A percentile compares a stretch with the other conserved stretches of the same genome.
Evolutionary conservation across 1,140 invertebrate species (phyloP).

Genomic region (Steinernema feltiae): DNA sequence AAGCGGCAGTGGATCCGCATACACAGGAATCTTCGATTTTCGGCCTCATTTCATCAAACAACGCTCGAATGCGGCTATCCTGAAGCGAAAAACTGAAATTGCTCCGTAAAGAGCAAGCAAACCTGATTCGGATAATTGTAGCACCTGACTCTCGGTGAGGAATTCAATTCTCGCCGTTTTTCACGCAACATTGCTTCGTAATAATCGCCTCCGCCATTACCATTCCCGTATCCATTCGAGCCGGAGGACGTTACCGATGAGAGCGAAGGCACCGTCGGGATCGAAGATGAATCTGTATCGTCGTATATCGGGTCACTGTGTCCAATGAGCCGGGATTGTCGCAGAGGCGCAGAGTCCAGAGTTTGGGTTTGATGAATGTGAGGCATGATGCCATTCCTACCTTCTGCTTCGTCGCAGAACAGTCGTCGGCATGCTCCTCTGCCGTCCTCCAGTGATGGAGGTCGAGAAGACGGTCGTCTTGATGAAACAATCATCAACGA

Average conservation of each 20-base stretch:
- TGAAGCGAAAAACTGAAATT: not conserved
- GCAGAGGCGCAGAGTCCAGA: not conserved
- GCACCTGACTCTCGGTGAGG: not conserved
- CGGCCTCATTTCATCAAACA: slow-evolving; percentile 8
- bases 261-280: slow-evolving; percentile 1
- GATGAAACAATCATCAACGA: slow-evolving; percentile 2
- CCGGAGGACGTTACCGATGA: not conserved
- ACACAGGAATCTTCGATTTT: not conserved
- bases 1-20: not conserved
- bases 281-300: slow-evolving; percentile 5
- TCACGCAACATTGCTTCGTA: not conserved
- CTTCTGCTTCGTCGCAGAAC: not conserved
- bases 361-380: not conserved
- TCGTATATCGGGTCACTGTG: not conserved
- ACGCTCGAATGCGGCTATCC: slow-evolving; percentile 11
- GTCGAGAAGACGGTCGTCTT: slow-evolving; percentile 1
- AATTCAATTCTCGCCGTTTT: not conserved
- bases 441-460: not conserved
- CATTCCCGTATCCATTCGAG: not conserved
- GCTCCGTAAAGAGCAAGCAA: not conserved
- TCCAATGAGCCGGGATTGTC: not conserved
- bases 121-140: slow-evolving; percentile 5
- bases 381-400: not conserved
- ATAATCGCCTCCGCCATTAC: not conserved
- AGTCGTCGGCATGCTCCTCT: not conserved